phyloP scores from a whole-genome alignment of 2,888 invertebrate species.

The Hyalella azteca region DNA sequence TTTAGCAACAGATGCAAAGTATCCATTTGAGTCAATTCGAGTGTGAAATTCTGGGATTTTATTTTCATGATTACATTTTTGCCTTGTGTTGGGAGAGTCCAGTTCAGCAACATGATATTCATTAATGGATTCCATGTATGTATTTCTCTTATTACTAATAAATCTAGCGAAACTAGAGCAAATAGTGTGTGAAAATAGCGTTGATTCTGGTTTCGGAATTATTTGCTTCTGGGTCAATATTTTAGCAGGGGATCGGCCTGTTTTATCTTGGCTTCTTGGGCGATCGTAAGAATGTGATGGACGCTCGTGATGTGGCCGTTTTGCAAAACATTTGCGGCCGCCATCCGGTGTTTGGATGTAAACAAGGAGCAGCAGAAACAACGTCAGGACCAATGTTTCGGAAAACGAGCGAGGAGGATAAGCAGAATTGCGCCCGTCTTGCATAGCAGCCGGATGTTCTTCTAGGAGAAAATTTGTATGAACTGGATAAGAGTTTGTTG shows the following conservation, averaged over 20 bases:
- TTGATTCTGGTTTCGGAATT: not conserved
- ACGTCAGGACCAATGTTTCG: not conserved
- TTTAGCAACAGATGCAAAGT: no score
- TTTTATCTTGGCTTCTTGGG: not conserved
- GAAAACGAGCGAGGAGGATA: not conserved
- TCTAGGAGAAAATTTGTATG: slow-evolving; percentile 19
- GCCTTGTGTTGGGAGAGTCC: not conserved
- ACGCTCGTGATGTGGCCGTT: not conserved
- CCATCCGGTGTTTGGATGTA: not conserved
- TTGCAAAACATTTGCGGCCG: slow-evolving; percentile 6
- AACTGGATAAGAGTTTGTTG: no score
- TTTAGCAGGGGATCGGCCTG: not conserved
- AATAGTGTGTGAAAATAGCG: not conserved
- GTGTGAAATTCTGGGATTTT: no score
- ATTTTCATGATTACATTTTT: no score
- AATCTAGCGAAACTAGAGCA: not conserved
- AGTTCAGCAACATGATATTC: not conserved
- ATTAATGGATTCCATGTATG: not conserved
- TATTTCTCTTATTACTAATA: not conserved
- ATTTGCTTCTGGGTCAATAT: not conserved
- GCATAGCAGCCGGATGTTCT: slow-evolving; percentile 39
- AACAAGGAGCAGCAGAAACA: not conserved
- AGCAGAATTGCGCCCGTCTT: slow-evolving; percentile 34
- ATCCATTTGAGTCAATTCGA: no score
- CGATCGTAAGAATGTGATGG: not conserved